A percentile compares a stretch with the other conserved stretches of the same genome.
phyloP scores from a whole-genome alignment of 2,888 invertebrate species.

The Philhelius pedissequus region DNA sequence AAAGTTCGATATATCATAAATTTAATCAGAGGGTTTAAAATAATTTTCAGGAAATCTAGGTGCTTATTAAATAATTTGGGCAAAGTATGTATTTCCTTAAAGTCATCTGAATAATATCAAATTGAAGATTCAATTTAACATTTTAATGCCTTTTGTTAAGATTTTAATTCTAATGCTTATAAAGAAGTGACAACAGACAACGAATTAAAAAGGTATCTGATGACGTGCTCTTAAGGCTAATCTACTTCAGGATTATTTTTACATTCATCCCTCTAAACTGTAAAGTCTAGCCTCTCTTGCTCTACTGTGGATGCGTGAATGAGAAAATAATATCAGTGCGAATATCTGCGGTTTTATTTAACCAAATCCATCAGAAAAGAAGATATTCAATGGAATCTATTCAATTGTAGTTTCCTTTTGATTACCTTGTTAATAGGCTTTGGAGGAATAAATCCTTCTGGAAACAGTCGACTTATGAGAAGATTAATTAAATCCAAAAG shows the following conservation, averaged over 20 bases:
- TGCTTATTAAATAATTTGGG: background rate
- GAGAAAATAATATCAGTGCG: slow-evolving; percentile 21
- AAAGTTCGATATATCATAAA: too few relatives aligned
- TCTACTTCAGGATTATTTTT: slow-evolving; percentile 39
- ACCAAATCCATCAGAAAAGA: slow-evolving; percentile 24
- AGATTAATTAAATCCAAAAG: slow-evolving; percentile 56
- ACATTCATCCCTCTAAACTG: slow-evolving; percentile 53
- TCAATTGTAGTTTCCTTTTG: slow-evolving; percentile 38
- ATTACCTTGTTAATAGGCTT: slow-evolving; percentile 51
- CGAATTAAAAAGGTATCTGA: slow-evolving; percentile 21
- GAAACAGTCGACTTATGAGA: slow-evolving; percentile 41
- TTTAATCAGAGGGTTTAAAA: too few relatives aligned
- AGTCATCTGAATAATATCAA: background rate
- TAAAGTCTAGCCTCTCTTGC: slow-evolving; percentile 22
- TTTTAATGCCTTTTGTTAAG: slow-evolving; percentile 30
- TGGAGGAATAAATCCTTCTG: slow-evolving; percentile 27
- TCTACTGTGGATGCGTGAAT: too few relatives aligned
- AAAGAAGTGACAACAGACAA: slow-evolving; percentile 21
- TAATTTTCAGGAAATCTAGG: too few relatives aligned
- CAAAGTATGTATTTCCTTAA: background rate
- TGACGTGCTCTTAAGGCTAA: slow-evolving; percentile 3
- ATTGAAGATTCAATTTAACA: slow-evolving; percentile 27
- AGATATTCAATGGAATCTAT: slow-evolving; percentile 43
- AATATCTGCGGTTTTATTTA: slow-evolving; percentile 61
- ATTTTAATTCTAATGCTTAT: slow-evolving; percentile 15